These are phyloP conservation scores for Mechanitis messenoides DNA, from an alignment of 2,888 invertebrate genomes.

Conservation along the genomic window DNA sequence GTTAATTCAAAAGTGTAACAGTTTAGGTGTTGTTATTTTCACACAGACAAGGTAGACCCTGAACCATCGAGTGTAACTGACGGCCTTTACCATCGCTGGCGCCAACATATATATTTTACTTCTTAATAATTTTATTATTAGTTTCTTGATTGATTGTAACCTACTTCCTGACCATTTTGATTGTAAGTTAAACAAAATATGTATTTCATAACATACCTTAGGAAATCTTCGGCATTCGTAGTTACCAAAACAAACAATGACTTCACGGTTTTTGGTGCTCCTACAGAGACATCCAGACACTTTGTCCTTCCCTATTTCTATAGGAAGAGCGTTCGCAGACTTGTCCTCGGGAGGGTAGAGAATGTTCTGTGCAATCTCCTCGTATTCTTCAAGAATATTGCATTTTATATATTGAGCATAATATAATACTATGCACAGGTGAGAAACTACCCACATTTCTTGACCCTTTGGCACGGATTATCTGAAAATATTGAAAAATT, in stretches of 20 bases:
- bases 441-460: constrained; percentile 49
- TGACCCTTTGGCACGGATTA: constrained; percentile 13
- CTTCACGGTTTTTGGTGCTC: constrained; percentile 44
- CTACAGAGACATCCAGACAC: constrained; percentile 73
- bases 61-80: no score
- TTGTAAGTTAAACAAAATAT: background rate
- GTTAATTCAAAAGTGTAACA: no score
- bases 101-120: no score
- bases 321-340: constrained; percentile 46
- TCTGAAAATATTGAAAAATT: constrained; percentile 27
- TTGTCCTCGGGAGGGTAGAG: constrained; percentile 42
- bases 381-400: constrained; percentile 54
- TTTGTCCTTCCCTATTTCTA: constrained; percentile 51
- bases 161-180: no score
- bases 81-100: no score
- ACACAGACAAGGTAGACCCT: no score
- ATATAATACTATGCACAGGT: constrained; percentile 61
- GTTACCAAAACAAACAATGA: constrained; percentile 73
- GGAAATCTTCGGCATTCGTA: constrained; percentile 71
- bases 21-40: no score
- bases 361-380: constrained; percentile 44
- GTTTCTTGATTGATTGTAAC: no score
- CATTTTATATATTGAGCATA: constrained; percentile 53
- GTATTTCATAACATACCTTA: constrained; percentile 39
- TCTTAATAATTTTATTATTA: no score